A percentile compares a stretch with the other conserved stretches of the same genome.
phyloP scores from a whole-genome alignment of 2,113 vertebrate genomes.

The Butastur rufipennis region DNA sequence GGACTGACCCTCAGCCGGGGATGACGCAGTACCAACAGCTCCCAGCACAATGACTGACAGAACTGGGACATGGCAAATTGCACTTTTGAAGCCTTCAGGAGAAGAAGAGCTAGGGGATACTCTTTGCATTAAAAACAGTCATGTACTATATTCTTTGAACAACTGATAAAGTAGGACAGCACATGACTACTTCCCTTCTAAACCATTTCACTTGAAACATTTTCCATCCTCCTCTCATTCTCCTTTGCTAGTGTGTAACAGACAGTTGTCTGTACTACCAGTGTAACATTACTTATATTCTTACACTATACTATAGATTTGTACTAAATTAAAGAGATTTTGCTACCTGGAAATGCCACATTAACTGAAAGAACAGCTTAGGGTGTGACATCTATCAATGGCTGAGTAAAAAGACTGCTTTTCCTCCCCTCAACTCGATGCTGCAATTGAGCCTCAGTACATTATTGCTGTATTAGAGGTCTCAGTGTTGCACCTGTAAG shows the following conservation, averaged over 20 bases:
- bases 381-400: background rate
- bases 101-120: background rate
- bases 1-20: background rate
- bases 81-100: background rate
- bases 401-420: background rate
- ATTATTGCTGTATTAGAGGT: background rate
- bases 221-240: background rate
- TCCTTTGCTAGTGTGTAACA: background rate
- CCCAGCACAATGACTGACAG: slow-evolving; percentile 39
- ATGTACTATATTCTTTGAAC: background rate
- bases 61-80: slow-evolving; percentile 49
- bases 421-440: background rate
- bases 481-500: background rate
- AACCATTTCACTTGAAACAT: background rate
- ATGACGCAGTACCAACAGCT: background rate
- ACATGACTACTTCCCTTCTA: background rate
- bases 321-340: background rate
- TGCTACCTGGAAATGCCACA: background rate
- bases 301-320: background rate
- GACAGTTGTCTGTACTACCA: background rate
- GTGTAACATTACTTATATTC: background rate
- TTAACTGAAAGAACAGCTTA: background rate
- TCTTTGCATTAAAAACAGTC: background rate
- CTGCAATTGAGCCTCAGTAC: background rate
- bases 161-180: background rate